Conservation (phyloP, 92 coral and sea anemone genomes). For the Plumapathes pennacea region DNA sequence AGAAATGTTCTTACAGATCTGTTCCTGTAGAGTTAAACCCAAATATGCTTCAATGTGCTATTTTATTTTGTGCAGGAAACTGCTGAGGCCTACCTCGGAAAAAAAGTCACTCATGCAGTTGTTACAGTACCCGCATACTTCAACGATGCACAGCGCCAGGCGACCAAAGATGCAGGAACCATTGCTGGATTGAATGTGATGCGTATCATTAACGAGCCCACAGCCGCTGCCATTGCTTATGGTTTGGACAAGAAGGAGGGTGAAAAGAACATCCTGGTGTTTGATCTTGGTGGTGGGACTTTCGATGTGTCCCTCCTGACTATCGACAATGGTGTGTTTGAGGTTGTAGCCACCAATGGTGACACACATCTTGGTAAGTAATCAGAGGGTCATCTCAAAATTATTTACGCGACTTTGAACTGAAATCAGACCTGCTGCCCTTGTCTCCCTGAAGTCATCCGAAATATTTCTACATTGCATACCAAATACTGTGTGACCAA, state of each 20-base stretch:
- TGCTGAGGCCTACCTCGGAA: conserved; percentile 96
- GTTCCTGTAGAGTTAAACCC: neutral
- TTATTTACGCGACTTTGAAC: too few species aligned
- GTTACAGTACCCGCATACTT: conserved; percentile 98
- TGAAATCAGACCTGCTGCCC: too few species aligned
- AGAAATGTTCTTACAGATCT: neutral
- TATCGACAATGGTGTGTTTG: conserved; percentile 97
- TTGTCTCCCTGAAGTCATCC: too few species aligned
- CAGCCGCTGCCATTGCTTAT: conserved; percentile 98
- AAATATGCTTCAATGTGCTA: neutral
- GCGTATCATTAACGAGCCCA: conserved; percentile 98
- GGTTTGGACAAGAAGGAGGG: conserved; percentile 99
- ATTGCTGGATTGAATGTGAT: conserved; percentile 90
- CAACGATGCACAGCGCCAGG: conserved; percentile 98
- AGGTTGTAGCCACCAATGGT: conserved; percentile 97
- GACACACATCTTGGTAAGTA: conserved; percentile 96
- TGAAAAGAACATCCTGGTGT: conserved; percentile 95
- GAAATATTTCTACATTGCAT: too few species aligned
- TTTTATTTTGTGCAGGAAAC: conserved; percentile 66
- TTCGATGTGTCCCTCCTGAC: conserved; percentile 96
- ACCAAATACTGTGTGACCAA: too few species aligned
- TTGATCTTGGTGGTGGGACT: conserved; percentile 98
- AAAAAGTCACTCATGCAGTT: conserved; percentile 99
- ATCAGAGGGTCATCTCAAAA: too few species aligned
- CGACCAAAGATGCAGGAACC: conserved; percentile 96